Base-by-base conservation (phyloP, 2,888 invertebrate species). In the Limenitis arthemis region DNA sequence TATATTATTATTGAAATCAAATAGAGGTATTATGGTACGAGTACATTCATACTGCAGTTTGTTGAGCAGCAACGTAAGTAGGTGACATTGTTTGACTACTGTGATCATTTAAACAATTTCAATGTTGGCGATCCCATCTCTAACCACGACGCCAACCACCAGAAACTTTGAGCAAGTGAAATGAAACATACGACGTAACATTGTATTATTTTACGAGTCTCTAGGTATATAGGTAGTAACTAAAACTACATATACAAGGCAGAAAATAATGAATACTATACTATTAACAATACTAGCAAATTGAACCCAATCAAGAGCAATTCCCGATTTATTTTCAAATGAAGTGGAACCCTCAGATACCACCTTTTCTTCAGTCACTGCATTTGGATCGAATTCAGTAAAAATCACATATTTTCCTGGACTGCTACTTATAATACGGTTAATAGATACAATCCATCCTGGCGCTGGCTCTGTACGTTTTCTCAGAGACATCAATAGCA, bases 401-500 rank as follows among this genome's bases (percentile, higher is more conserved):
- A 86, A 84, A 12, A 84, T 70, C 0, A 79, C 77, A 54, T 85
- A 85, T 60, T 73, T 77, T 20, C 73, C 83, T 5, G 83, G 80
- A 2, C 83, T 81, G 39, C 68, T 69, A 51, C 59, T 70, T 29
- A 78, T 69, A 33, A 79, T 57, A 11, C 77, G 67, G 55, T 73
- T 79, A 9, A 77, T 43, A 4, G 70, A 61, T 38, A 74, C 67
- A 2, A 84, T 62, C 79, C 84, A 84, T 5, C 61, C 58, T 1
- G 81, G 81, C 6, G 81, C 70, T 7, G 80, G 74, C 31, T 68
- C 57, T 34, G 58, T 61, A 7, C 75, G 72, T 44, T 67, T 65
- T 41, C 76, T 70, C 50, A 84, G 52, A 49, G 72, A 68, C 79
- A 77, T 79, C 58, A 86, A 59, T 37, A 76, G 53, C 55, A 86